Evolutionary conservation across 2,888 invertebrate genomes (phyloP).

Genomic region (Falcaria lacertinaria): DNA sequence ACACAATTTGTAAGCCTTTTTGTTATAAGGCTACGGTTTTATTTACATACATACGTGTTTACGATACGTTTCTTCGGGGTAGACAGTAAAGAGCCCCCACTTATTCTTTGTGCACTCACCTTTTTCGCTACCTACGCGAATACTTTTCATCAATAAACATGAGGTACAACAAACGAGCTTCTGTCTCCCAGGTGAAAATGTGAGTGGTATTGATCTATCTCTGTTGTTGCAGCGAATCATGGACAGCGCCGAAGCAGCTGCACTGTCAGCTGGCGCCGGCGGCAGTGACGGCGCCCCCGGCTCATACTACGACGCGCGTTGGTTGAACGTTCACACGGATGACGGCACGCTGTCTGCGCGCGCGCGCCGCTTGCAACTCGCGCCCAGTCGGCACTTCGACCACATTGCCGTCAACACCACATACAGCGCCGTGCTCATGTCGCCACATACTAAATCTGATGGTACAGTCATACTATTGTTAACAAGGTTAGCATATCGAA

Average conservation of each 20-base stretch:
- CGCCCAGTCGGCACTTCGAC: constrained; percentile 91
- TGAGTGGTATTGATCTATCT: not conserved
- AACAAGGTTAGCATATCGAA: too few species aligned
- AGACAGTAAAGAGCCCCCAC: too few species aligned
- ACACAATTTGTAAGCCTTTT: too few species aligned
- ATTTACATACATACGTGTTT: too few species aligned
- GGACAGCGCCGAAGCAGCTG: constrained; percentile 94
- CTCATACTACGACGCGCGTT: constrained; percentile 89
- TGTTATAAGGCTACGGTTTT: too few species aligned
- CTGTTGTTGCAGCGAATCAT: constrained; percentile 85
- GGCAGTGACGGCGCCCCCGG: constrained; percentile 76
- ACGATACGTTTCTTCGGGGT: too few species aligned
- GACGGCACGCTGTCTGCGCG: constrained; percentile 86
- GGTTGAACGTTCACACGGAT: constrained; percentile 87
- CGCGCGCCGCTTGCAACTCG: constrained; percentile 84
- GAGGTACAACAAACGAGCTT: too few species aligned
- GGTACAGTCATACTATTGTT: constrained; percentile 53
- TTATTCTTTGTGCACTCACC: too few species aligned
- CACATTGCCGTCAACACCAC: constrained; percentile 91
- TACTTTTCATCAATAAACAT: too few species aligned
- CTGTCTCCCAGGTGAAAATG: not conserved
- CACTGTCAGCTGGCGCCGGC: constrained; percentile 81
- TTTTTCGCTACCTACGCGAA: too few species aligned
- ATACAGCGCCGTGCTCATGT: constrained; percentile 93
- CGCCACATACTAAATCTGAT: constrained; percentile 86